phyloP scores from a whole-genome alignment of 2,888 invertebrate genomes.

The Drosophila anceps region DNA sequence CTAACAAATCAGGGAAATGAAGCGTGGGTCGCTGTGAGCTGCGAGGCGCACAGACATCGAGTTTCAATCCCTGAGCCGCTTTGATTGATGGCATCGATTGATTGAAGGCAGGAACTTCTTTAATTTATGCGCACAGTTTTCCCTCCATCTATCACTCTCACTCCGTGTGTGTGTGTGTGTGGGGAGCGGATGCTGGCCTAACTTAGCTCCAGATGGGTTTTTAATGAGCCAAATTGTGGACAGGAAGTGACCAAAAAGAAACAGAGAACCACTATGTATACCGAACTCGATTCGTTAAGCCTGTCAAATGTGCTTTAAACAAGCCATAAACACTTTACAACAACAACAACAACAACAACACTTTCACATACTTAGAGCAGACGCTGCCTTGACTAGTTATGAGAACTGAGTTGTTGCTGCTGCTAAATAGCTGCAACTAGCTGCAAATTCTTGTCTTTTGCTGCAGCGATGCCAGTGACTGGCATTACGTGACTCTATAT shows the following conservation, averaged over 20 bases:
- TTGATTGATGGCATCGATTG: constrained; percentile 57
- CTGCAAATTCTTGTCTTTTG: neutral
- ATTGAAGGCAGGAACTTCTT: constrained; percentile 50
- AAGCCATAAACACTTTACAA: neutral
- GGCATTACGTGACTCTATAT: neutral
- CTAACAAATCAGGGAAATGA: constrained; percentile 45
- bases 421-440: neutral
- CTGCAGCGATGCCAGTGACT: neutral
- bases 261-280: neutral
- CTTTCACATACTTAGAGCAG: neutral
- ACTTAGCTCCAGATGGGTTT: constrained; percentile 34
- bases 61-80: constrained; percentile 25
- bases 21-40: constrained; percentile 40
- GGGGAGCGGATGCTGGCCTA: constrained; percentile 37
- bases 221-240: constrained; percentile 40
- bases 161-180: neutral
- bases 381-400: neutral
- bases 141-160: constrained; percentile 1
- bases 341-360: constrained; percentile 4
- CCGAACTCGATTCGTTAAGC: constrained; percentile 5
- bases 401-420: neutral
- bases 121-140: constrained; percentile 35
- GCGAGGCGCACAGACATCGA: constrained; percentile 2
- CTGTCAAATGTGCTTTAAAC: constrained; percentile 30
- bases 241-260: constrained; percentile 32